Percentiles rank a stretch among this genome's conserved stretches.
Evolutionary conservation across 2,888 invertebrate genomes (phyloP).

Genomic region (Siphlonurus alternatus): DNA sequence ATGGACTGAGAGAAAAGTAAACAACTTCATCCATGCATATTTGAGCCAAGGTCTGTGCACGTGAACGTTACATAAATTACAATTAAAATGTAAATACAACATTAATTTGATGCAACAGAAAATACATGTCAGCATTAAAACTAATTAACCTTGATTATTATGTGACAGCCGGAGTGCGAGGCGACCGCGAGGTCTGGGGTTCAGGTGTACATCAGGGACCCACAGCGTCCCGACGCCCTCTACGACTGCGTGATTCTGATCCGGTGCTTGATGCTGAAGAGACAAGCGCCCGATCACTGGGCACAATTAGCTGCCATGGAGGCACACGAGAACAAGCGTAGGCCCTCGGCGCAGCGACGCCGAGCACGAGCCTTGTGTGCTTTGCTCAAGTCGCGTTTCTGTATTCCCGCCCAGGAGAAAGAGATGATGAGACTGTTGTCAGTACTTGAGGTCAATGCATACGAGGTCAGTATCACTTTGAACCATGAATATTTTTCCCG

Average conservation of each 20-base stretch:
- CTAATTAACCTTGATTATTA: too few relatives aligned
- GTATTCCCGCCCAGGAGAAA: constrained; percentile 7
- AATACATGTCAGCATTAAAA: too few relatives aligned
- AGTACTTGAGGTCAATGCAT: constrained; percentile 17
- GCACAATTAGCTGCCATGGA: constrained; percentile 14
- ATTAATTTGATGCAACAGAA: too few relatives aligned
- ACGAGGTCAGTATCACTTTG: constrained; percentile 15
- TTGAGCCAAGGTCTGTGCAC: too few relatives aligned
- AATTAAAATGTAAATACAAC: too few relatives aligned
- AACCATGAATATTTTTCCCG: too few relatives aligned
- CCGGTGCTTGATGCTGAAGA: constrained; percentile 15
- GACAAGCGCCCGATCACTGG: constrained; percentile 12
- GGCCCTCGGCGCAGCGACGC: constrained; percentile 10
- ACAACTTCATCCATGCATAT: too few relatives aligned
- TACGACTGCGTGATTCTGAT: constrained; percentile 15
- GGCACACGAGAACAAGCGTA: constrained; percentile 8
- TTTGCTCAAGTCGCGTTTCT: constrained; percentile 11
- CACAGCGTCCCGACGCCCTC: constrained; percentile 5
- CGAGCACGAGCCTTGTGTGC: constrained; percentile 11
- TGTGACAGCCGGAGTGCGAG: constrained; percentile 6
- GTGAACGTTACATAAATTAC: too few relatives aligned
- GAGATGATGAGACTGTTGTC: constrained; percentile 15
- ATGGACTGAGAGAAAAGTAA: too few relatives aligned
- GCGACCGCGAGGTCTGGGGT: constrained; percentile 6
- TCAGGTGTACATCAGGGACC: constrained; percentile 3